Base-by-base conservation (phyloP, 2,113 vertebrate genomes). In the Phyllostomus hastatus region DNA sequence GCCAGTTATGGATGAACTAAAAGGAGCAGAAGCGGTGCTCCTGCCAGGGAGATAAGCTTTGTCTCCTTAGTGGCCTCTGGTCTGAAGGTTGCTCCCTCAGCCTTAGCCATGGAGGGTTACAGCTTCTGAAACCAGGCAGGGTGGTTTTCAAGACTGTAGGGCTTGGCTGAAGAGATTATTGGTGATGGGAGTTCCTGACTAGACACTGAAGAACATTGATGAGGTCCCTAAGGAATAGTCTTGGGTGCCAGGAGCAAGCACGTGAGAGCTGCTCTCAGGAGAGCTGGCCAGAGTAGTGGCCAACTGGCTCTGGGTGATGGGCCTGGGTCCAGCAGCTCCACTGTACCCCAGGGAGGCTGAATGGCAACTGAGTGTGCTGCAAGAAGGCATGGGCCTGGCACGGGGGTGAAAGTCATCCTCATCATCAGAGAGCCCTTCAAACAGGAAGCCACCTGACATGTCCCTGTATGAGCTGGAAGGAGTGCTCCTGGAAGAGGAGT, bases 111-210 rank as follows among this genome's bases (percentile, higher is more conserved):
- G 43, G 43, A 9, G 43, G 43, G 43, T 43, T 43, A 43, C 43
- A 43, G 43, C 43, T 43, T 43, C 43, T 43, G 43, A 43, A 43
- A 43, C 43, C 43, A 43, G 43, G 43, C 43, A 43, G 43, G 43
- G 8, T 5, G 6, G 43, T 43, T 43, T 9, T 9, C 43, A 43
- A 43, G 43, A 43, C 43, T 43, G 99, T 0, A 99, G 98, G 31
- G 99, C 99, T 98, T 99, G 99, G 98, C 99, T 99, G 98, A 99
- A 99, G 95, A 99, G 99, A 96, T 99, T 99, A 0, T 99, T 99
- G 95, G 99, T 99, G 98, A 99, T 99, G 28, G 99, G 99, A 0
- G 99, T 99, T 87, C 99, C 99, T 0, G 98, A 99, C 94, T 99
- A 98, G 66, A 99, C 98, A 0, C 98, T 97, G 31, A 99, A 99